Conservation (phyloP, 2,888 invertebrate genomes). For the Onchidella celtica region DNA sequence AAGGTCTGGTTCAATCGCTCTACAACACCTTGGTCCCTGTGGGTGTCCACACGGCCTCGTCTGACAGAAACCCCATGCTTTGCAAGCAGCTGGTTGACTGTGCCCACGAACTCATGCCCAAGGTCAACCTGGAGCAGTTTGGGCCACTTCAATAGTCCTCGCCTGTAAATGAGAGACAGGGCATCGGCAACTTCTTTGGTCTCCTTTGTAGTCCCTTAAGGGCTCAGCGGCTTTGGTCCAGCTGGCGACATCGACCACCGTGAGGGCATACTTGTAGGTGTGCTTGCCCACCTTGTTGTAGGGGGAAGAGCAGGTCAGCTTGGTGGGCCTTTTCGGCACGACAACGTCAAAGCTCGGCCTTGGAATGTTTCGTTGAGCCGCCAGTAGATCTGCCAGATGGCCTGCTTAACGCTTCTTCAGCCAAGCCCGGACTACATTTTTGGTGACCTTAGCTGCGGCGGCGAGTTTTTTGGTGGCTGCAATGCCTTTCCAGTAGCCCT, state of each 20-base stretch:
- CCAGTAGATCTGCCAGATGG: slow-evolving; percentile 17
- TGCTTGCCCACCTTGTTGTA: too few relatives aligned
- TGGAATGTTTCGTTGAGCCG: neutral
- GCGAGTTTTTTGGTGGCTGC: neutral
- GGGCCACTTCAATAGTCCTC: too few relatives aligned
- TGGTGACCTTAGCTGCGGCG: neutral
- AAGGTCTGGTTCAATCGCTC: neutral
- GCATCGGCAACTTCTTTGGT: slow-evolving; percentile 4
- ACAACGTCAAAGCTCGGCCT: too few relatives aligned
- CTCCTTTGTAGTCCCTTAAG: neutral
- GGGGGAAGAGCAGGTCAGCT: too few relatives aligned
- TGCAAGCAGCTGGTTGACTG: neutral
- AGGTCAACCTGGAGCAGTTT: too few relatives aligned
- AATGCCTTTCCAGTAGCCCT: neutral
- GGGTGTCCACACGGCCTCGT: too few relatives aligned
- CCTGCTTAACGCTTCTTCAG: neutral
- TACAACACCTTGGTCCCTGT: neutral
- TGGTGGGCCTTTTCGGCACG: too few relatives aligned
- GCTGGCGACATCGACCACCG: neutral
- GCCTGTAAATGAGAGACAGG: slow-evolving; percentile 11
- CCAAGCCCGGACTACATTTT: neutral
- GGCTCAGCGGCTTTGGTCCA: neutral
- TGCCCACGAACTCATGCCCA: neutral
- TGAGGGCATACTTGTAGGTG: too few relatives aligned
- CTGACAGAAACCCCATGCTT: too few relatives aligned